Evolutionary conservation across 2,888 invertebrate species (phyloP), one percentile per base, ranked within the genome.

Genomic region (Drosophila differens): DNA sequence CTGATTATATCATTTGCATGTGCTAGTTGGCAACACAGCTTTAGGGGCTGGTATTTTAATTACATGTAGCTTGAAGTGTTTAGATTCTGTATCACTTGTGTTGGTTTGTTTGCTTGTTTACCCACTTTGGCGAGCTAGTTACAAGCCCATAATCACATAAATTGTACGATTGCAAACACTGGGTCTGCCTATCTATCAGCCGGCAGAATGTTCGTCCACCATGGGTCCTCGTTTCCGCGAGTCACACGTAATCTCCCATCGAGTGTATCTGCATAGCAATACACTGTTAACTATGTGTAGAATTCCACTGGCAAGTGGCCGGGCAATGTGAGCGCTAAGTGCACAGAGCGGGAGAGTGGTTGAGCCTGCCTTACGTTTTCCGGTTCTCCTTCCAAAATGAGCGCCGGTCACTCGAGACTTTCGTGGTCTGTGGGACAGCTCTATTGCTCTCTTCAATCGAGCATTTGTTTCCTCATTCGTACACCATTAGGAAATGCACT

Each of bases 31-130:
- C 54, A 58, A 60, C 39, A 58, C 39, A 44, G 37, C 37, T 59
- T 69, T 74, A 64, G 79, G 72, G 77, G 69, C 70, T 75, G 63
- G 70, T 80, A 74, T 84, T 84, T 86, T 89, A 85, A 85, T 85
- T 82, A 89, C 65, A 75, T 67, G 61, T 58, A 61, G 54, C 52
- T 53, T 82, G 62, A 69, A 86, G 84, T 76, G 74, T 60, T 78
- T 72, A 52, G 62, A 39, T 58, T 41, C 28, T 39, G 30, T 39
- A 7, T 12, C 57, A 51, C 19, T 65, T 54, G 52, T 35, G 25
- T 19, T n/a, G 1, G 37, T 22, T 54, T 35, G 25, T 35, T 41
- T 5, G 37, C 30, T 67, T 66, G 70, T 54, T 55, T 72, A 60
- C 70, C 53, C 47, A 47, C 51, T 35, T 51, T 32, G 33, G 39